These are phyloP conservation scores for Carassius carassius DNA, from an alignment of 2,113 vertebrate genomes.

Conservation along the genomic window DNA sequence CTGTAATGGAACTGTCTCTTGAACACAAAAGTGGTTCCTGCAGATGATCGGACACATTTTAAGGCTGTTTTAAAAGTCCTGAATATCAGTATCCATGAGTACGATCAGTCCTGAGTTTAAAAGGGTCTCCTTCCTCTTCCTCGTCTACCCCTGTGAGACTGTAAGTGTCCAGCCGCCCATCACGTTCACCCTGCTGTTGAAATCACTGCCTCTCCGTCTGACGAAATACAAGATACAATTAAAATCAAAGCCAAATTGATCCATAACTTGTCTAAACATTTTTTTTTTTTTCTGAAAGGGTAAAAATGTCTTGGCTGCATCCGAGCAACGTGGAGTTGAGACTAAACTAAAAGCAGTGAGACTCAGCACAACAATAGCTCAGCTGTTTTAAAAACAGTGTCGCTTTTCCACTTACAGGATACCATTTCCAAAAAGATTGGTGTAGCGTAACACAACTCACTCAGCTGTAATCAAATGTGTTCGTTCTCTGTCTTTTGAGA, in stretches of 20 bases:
- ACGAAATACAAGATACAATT: neutral
- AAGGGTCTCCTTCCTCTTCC: slow-evolving; percentile 58
- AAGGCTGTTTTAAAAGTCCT: slow-evolving; percentile 4
- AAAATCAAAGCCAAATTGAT: neutral
- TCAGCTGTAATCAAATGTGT: neutral
- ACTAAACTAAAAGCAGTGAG: neutral
- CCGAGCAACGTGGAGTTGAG: neutral
- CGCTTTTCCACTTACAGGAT: neutral
- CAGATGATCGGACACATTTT: neutral
- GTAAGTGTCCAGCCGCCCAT: slow-evolving; percentile 85
- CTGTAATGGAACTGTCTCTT: neutral
- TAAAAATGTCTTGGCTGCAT: neutral
- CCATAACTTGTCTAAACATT: neutral
- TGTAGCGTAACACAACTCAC: neutral
- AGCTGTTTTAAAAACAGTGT: neutral
- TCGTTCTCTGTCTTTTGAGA: neutral
- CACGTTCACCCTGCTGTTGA: slow-evolving; percentile 87
- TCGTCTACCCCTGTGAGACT: slow-evolving; percentile 54
- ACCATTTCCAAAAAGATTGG: neutral
- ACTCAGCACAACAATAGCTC: neutral
- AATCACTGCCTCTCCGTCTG: slow-evolving; percentile 89
- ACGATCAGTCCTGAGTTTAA: slow-evolving; percentile 54
- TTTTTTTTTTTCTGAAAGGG: neutral
- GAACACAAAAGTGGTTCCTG: neutral
- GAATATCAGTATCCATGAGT: neutral